Conservation (phyloP, 2,888 invertebrate genomes). For the Thereva unica region DNA sequence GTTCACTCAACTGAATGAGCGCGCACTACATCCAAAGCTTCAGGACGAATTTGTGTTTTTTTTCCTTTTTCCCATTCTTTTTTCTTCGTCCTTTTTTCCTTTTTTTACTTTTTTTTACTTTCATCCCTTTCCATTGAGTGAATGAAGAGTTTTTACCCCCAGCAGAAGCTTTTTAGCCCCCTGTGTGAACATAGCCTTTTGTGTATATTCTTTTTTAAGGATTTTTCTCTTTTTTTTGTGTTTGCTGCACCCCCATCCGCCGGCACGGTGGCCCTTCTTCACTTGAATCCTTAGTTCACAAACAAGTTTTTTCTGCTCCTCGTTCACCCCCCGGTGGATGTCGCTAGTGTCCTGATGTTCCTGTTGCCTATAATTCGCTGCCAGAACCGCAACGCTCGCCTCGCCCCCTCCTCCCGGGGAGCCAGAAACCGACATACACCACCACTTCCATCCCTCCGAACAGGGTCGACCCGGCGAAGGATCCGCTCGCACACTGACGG, state of each 20-base stretch:
- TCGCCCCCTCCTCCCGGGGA: neutral
- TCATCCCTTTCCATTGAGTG: neutral
- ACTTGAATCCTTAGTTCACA: no score
- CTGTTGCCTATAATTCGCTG: conserved; percentile 14
- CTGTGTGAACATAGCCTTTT: conserved; percentile 27
- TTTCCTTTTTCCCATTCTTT: conserved; percentile 2
- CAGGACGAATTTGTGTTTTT: neutral
- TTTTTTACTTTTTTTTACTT: neutral
- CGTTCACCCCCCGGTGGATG: neutral
- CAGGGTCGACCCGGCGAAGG: no score
- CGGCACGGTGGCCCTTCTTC: neutral
- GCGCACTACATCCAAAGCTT: conserved; percentile 13
- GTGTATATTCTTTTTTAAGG: conserved; percentile 17
- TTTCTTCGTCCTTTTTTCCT: neutral
- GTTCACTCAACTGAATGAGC: conserved; percentile 24
- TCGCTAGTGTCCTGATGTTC: neutral
- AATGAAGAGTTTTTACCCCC: conserved; percentile 1
- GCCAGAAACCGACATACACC: no score
- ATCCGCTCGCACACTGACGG: conserved; percentile 1
- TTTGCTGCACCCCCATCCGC: conserved; percentile 1
- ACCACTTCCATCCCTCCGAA: no score
- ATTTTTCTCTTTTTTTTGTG: neutral
- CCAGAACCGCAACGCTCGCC: conserved; percentile 17
- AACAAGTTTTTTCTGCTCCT: no score
- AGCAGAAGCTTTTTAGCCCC: conserved; percentile 23